Evolutionary conservation across 2,888 invertebrate species (phyloP).

Genomic region (Carterocephalus palaemon): DNA sequence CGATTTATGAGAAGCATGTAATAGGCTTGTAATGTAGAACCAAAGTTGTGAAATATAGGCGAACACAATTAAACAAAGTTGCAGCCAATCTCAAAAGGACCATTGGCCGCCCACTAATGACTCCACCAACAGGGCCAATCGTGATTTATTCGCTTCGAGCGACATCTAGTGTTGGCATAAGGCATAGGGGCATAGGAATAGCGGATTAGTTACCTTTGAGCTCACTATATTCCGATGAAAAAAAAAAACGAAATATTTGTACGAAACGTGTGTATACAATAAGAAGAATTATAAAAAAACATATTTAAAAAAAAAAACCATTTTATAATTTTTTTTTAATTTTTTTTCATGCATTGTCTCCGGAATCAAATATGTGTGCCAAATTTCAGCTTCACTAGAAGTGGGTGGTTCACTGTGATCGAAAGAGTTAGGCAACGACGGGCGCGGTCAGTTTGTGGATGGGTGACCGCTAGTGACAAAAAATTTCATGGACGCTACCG

Average conservation of each 20-base stretch:
- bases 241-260: neutral
- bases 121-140: constrained; percentile 56
- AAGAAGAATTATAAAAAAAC: neutral
- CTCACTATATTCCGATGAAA: neutral
- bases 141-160: constrained; percentile 66
- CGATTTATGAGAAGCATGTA: too few species aligned
- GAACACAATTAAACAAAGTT: constrained; percentile 41
- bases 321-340: too few species aligned
- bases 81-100: constrained; percentile 56
- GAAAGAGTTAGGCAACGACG: too few species aligned
- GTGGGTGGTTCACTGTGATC: too few species aligned
- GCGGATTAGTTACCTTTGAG: neutral
- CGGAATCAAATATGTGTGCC: too few species aligned
- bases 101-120: constrained; percentile 65
- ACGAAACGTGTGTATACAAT: neutral
- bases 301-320: too few species aligned
- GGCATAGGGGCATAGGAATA: constrained; percentile 33
- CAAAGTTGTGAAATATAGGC: constrained; percentile 7
- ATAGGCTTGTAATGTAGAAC: constrained; percentile 18
- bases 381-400: too few species aligned
- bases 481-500: too few species aligned
- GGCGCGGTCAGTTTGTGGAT: too few species aligned
- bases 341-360: too few species aligned
- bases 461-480: too few species aligned
- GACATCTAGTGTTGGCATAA: constrained; percentile 37